Evolutionary conservation across 2,113 vertebrate genomes (phyloP), one percentile per base, ranked within the genome.

Genomic region (Apistogramma diplotaenia): DNA sequence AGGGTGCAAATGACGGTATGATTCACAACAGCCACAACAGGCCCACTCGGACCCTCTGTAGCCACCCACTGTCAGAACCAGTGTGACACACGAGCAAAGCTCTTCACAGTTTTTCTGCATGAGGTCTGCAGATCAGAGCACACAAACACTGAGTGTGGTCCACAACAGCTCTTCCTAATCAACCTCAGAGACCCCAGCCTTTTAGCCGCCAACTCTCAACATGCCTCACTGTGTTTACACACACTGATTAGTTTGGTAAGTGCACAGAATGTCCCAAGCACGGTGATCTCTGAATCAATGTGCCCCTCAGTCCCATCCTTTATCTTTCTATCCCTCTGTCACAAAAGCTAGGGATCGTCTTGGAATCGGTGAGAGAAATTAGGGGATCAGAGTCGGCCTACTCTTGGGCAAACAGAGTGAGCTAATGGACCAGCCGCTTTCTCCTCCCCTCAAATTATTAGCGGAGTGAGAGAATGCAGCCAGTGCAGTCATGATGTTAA

Each of bases 401-500:
- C 95, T 96, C 95, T 96, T 96, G 94, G 95, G 97, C 96, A 98
- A 98, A 98, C 97, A 98, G 93, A 94, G 95, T 87, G 88, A 95
- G 95, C 96, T 95, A 97, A 98, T 96, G 96, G 96, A 95, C 95
- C 96, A 76, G 93, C 93, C 92, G 88, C 94, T 83, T 95, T 96
- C 97, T 97, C 97, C 97, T 95, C 97, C 98, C 96, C 96, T 96
- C 95, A 96, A 97, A 98, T 98, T 98, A 98, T 95, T 94, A 95
- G 90, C 94, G 85, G 95, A 96, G 96, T 93, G 91, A 93, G 95
- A 92, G 83, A 95, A 96, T 96, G 96, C 96, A 95, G 96, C 95
- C 94, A 93, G 95, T 95, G 93, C 94, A 95, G 96, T 95, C 93
- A 82, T 84, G 94, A 96, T 96, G 96, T 95, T 96, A 95, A 95